Base-by-base conservation (phyloP, 2,113 vertebrate genomes). In the Pristiophorus japonicus region DNA sequence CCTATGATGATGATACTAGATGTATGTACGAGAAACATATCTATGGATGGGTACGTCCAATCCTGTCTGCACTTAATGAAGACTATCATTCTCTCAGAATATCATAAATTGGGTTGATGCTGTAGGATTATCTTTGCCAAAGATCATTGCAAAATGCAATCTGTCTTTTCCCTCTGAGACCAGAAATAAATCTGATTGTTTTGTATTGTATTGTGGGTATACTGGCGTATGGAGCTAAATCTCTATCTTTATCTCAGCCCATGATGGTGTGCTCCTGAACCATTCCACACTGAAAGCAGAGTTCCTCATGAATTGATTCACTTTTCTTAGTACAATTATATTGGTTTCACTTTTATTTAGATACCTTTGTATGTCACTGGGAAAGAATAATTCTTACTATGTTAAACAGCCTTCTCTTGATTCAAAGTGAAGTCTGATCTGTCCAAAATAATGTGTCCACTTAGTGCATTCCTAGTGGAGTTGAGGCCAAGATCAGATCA, bases 401-500 rank as follows among this genome's bases (percentile, higher is more conserved):
- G 24, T 94, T 94, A 47, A 94, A 11, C 42, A 67, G 62, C 62
- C 59, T 94, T 94, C 92, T 66, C 63, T 94, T 94, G 7, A 94
- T 94, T 42, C 65, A 67, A 65, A 94, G 63, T 45, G 24, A 67
- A 55, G 24, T 81, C n/a, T 51, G 85, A 88, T 88, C 85, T 88
- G 47, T 55, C 47, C 27, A 88, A 87, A 51, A 55, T 87, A 51
- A 84, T 65, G 62, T 94, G 92, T 94, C 38, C 62, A 94, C 62
- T 94, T 94, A 66, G 67, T 92, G 85, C 59, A 47, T 70, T 94
- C 92, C 47, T 67, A 70, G n/a, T n/a, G n/a, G n/a, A n/a, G n/a
- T n/a, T n/a, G n/a, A n/a, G n/a, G n/a, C n/a, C n/a, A n/a, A n/a
- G n/a, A n/a, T n/a, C n/a, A n/a, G n/a, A n/a, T n/a, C n/a, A n/a